A percentile compares a stretch with the other conserved stretches of the same genome.
These are phyloP conservation scores for Serranus cabrilla DNA, from an alignment of 2,797 vertebrate species.

Conservation along the genomic window DNA sequence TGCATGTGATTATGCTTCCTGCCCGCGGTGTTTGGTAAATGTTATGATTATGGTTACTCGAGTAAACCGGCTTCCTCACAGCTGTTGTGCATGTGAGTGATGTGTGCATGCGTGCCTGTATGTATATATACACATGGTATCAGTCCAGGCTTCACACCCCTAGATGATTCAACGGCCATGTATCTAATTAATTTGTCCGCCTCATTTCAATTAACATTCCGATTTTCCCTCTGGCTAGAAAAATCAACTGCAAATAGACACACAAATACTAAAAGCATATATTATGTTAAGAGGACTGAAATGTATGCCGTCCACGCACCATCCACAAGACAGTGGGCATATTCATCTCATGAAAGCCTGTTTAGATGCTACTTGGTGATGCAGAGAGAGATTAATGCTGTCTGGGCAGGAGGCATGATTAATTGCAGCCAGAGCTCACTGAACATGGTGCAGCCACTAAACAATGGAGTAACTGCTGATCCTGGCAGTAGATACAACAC, in stretches of 20 bases:
- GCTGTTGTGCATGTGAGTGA: constrained; percentile 27
- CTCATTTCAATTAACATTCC: constrained; percentile 59
- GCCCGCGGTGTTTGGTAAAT: constrained; percentile 66
- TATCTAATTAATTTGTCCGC: constrained; percentile 65
- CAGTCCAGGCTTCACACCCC: constrained; percentile 42
- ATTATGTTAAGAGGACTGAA: constrained; percentile 39
- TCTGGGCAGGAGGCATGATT: constrained; percentile 73
- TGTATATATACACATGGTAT: constrained; percentile 16
- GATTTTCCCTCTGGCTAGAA: constrained; percentile 50
- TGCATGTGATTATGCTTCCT: constrained; percentile 63
- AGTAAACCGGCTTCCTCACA: constrained; percentile 50
- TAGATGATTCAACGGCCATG: constrained; percentile 60
- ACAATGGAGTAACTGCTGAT: constrained; percentile 71
- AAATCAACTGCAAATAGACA: constrained; percentile 45
- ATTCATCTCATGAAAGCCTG: constrained; percentile 67
- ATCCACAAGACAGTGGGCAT: constrained; percentile 58
- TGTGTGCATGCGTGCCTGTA: constrained; percentile 13
- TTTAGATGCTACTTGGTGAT: constrained; percentile 62
- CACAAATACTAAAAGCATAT: constrained; percentile 33
- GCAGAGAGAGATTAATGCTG: constrained; percentile 74
- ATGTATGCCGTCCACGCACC: constrained; percentile 41
- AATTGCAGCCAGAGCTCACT: constrained; percentile 66
- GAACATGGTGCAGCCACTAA: constrained; percentile 59
- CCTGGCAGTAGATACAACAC: constrained; percentile 62
- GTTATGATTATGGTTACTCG: constrained; percentile 61